A percentile compares a stretch with the other conserved stretches of the same genome.
These are phyloP conservation scores for Catocala nupta DNA, from an alignment of 2,888 invertebrate species.

Conservation along the genomic window DNA sequence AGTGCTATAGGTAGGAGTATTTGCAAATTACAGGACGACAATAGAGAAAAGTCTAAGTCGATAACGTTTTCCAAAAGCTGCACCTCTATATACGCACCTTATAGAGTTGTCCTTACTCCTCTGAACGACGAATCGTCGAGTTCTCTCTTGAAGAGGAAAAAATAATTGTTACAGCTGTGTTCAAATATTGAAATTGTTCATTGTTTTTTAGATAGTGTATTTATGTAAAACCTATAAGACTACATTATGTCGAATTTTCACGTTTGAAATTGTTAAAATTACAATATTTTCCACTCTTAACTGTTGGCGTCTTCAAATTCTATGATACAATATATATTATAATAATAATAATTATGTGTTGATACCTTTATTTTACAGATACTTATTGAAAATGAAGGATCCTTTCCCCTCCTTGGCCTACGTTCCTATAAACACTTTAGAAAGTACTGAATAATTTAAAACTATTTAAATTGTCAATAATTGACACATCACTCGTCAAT, in stretches of 20 bases:
- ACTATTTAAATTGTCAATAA: not conserved
- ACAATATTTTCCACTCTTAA: slow-evolving; percentile 55
- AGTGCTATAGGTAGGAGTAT: slow-evolving; percentile 81
- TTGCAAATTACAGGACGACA: slow-evolving; percentile 75
- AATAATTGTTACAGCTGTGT: slow-evolving; percentile 43
- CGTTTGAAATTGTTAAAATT: slow-evolving; percentile 53
- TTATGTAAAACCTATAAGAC: slow-evolving; percentile 42
- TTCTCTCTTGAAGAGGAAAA: slow-evolving; percentile 57
- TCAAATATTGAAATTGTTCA: slow-evolving; percentile 36
- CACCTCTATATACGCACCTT: slow-evolving; percentile 77
- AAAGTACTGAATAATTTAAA: not conserved
- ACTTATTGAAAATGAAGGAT: not conserved
- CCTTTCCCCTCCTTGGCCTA: slow-evolving; percentile 12
- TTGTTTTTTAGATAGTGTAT: slow-evolving; percentile 28
- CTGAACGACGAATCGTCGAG: slow-evolving; percentile 66
- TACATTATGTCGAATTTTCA: slow-evolving; percentile 49
- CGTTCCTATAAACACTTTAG: slow-evolving; percentile 14
- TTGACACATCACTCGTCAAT: slow-evolving; percentile 6
- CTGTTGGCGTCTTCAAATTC: slow-evolving; percentile 71
- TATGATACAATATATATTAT: slow-evolving; percentile 54
- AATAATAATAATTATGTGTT: slow-evolving; percentile 40
- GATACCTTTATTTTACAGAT: slow-evolving; percentile 29
- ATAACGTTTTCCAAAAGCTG: slow-evolving; percentile 79
- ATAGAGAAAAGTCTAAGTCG: slow-evolving; percentile 68
- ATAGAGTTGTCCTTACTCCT: slow-evolving; percentile 75